A percentile compares a stretch with the other conserved stretches of the same genome.
These are phyloP conservation scores for Bellardia pandia DNA, from an alignment of 2,888 invertebrate species.

Conservation along the genomic window DNA sequence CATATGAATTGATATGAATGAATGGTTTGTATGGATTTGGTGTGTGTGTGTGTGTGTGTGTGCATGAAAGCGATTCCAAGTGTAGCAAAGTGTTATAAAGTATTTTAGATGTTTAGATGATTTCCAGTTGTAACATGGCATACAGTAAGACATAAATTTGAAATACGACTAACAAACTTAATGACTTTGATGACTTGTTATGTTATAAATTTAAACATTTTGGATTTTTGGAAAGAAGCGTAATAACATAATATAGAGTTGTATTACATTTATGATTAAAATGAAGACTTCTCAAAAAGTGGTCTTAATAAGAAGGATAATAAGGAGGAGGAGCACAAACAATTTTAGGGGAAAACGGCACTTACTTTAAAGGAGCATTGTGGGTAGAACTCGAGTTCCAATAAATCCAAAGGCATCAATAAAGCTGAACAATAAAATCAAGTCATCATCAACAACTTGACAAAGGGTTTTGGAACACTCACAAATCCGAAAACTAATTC, in stretches of 20 bases:
- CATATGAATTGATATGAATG: constrained; percentile 54
- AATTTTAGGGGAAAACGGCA: too few species aligned
- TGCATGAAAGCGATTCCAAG: background rate
- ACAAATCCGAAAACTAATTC: too few species aligned
- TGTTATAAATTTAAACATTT: constrained; percentile 29
- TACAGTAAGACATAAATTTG: constrained; percentile 19
- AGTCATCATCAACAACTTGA: too few species aligned
- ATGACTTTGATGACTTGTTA: constrained; percentile 55
- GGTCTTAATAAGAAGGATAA: too few species aligned
- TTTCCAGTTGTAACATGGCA: constrained; percentile 48
- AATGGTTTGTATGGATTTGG: constrained; percentile 50
- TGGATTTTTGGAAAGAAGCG: background rate
- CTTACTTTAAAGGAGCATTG: too few species aligned
- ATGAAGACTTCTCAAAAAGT: too few species aligned
- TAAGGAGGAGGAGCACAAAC: too few species aligned
- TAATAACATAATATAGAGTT: background rate
- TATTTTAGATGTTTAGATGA: constrained; percentile 55
- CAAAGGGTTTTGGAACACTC: too few species aligned
- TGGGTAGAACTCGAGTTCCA: too few species aligned
- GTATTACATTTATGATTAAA: too few species aligned
- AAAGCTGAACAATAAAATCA: too few species aligned
- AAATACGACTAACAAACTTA: constrained; percentile 34
- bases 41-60: constrained; percentile 17
- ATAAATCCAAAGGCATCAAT: too few species aligned
- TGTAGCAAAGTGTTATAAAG: constrained; percentile 61